A percentile compares a stretch with the other conserved stretches of the same genome.
Conservation (phyloP, 2,113 vertebrate species). For the Nerophis ophidion region DNA sequence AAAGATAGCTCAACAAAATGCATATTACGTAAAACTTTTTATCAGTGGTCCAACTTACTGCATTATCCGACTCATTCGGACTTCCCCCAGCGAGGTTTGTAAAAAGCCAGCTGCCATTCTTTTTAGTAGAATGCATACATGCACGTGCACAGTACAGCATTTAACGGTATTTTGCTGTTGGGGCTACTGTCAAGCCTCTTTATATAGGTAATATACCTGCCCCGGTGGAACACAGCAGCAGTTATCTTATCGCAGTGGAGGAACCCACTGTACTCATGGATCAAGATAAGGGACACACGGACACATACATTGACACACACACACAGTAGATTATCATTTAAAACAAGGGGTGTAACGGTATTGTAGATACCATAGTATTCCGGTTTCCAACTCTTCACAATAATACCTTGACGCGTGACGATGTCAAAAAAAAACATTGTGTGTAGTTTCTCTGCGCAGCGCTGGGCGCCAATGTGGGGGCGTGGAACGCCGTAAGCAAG, state of each 20-base stretch:
- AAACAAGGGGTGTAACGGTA: no score
- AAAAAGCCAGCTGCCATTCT: constrained; percentile 48
- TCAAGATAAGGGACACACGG: neutral
- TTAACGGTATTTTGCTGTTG: constrained; percentile 7
- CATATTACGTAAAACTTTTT: neutral
- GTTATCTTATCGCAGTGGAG: constrained; percentile 39
- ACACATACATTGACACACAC: neutral
- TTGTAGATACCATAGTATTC: no score
- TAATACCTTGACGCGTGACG: no score
- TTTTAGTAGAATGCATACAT: neutral
- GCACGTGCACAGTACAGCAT: neutral
- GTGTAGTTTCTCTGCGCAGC: no score
- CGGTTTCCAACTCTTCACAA: no score
- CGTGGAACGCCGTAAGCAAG: no score
- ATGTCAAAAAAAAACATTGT: no score
- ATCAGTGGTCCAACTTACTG: constrained; percentile 31
- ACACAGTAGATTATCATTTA: constrained; percentile 40
- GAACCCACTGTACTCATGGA: constrained; percentile 16
- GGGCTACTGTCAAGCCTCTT: constrained; percentile 4
- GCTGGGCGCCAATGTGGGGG: no score
- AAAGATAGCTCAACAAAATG: neutral
- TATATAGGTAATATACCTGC: constrained; percentile 21
- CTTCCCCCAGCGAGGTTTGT: constrained; percentile 37
- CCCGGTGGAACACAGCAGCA: constrained; percentile 25
- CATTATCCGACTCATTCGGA: constrained; percentile 46